Evolutionary conservation across 1,140 invertebrate species (phyloP).

Genomic region (Harpegnathos saltator): DNA sequence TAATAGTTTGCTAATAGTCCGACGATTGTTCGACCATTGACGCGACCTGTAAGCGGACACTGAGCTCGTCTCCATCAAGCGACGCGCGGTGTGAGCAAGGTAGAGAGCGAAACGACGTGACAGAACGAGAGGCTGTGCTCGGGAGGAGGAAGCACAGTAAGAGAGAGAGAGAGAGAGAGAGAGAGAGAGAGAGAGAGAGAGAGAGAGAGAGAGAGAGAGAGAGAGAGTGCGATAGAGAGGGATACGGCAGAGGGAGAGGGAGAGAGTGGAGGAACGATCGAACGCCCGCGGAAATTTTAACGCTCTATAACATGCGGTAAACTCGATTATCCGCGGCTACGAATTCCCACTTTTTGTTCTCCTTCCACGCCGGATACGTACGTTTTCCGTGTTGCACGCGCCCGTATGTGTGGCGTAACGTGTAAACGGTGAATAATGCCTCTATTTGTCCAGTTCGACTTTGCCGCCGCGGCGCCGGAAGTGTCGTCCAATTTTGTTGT

Average conservation of each 20-base stretch:
- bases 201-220: neutral
- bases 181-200: slow-evolving; percentile 25
- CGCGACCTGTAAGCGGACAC: slow-evolving; percentile 63
- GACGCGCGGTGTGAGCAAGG: slow-evolving; percentile 27
- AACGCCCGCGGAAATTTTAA: slow-evolving; percentile 68
- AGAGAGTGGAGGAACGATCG: slow-evolving; percentile 55
- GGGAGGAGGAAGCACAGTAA: neutral
- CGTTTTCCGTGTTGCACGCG: slow-evolving; percentile 60
- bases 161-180: neutral
- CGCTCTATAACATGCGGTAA: slow-evolving; percentile 70
- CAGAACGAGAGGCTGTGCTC: slow-evolving; percentile 23
- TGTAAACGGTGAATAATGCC: slow-evolving; percentile 59
- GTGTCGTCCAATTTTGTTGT: slow-evolving; percentile 63
- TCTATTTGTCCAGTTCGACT: slow-evolving; percentile 56
- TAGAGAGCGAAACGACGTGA: slow-evolving; percentile 2
- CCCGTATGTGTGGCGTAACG: slow-evolving; percentile 44
- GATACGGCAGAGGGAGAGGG: slow-evolving; percentile 2
- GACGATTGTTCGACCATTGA: slow-evolving; percentile 77
- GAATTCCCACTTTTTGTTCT: slow-evolving; percentile 73
- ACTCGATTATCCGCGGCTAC: slow-evolving; percentile 72
- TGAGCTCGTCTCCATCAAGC: slow-evolving; percentile 13
- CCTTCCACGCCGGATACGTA: slow-evolving; percentile 58
- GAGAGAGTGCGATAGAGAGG: neutral
- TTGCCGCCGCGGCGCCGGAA: slow-evolving; percentile 59
- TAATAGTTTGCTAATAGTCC: slow-evolving; percentile 81